Percentiles rank a stretch among this genome's conserved stretches.
phyloP scores from a whole-genome alignment of 1,140 invertebrate species.

The Aplysia californica region DNA sequence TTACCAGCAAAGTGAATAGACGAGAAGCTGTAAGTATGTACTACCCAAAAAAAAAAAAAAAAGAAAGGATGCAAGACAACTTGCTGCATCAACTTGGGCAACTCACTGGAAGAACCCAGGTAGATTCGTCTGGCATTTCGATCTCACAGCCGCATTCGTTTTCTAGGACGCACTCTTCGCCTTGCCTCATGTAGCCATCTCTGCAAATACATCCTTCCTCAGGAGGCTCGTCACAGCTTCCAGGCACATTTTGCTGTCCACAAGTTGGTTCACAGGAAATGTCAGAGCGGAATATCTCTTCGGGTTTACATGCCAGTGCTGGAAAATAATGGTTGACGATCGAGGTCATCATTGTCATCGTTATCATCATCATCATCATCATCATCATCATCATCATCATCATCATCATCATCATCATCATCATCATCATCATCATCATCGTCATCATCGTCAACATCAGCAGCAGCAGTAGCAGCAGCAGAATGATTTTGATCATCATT shows the following conservation, averaged over 20 bases:
- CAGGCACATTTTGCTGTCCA: neutral
- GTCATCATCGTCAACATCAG: neutral
- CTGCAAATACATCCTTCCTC: neutral
- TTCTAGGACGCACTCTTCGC: neutral
- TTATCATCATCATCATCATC: neutral
- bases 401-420: neutral
- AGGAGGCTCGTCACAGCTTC: neutral
- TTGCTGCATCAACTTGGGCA: too few relatives aligned
- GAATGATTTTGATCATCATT: too few relatives aligned
- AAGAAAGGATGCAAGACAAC: too few relatives aligned
- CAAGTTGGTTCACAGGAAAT: neutral
- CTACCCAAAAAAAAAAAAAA: too few relatives aligned
- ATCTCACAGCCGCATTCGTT: too few relatives aligned
- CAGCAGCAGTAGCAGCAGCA: neutral
- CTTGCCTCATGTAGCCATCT: neutral
- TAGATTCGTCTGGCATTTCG: too few relatives aligned
- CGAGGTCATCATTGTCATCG: neutral
- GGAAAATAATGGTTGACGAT: neutral
- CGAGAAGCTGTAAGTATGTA: too few relatives aligned
- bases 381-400: neutral
- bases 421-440: neutral
- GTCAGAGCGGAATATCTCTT: neutral
- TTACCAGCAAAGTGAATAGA: too few relatives aligned
- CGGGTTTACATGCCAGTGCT: neutral
- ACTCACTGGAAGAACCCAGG: too few relatives aligned